A percentile compares a stretch with the other conserved stretches of the same genome.
These are phyloP conservation scores for Rhizomys pruinosus DNA, from an alignment of 2,113 vertebrate species.

Conservation along the genomic window DNA sequence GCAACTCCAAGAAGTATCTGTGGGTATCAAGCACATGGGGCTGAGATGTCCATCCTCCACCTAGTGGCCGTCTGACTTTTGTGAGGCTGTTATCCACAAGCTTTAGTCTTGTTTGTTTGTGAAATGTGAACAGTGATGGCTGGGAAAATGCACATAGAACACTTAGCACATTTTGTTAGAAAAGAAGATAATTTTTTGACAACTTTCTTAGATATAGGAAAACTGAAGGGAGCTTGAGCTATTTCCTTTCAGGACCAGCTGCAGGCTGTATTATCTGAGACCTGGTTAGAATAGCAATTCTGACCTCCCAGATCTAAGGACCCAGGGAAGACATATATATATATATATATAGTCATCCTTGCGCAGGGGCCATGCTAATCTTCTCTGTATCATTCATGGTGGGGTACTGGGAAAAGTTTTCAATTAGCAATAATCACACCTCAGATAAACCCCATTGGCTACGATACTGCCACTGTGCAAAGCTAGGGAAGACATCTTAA, in stretches of 20 bases:
- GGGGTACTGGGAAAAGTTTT: no score
- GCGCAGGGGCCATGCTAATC: no score
- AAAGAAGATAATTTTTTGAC: not conserved
- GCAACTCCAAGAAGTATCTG: not conserved
- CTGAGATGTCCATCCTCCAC: not conserved
- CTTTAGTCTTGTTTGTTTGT: not conserved
- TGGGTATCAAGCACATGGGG: not conserved
- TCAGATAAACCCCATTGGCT: no score
- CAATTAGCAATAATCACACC: no score
- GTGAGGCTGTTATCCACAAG: not conserved
- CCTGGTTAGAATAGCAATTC: slow-evolving; percentile 40
- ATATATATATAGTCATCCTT: no score
- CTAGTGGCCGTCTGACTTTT: not conserved
- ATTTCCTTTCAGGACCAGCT: not conserved
- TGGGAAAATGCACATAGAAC: not conserved
- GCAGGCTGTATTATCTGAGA: not conserved
- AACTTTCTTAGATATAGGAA: not conserved
- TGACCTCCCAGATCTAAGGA: not conserved
- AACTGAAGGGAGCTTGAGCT: not conserved
- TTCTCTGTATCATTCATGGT: no score
- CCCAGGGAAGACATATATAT: not conserved
- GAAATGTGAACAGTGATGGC: not conserved
- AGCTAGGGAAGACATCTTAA: not conserved
- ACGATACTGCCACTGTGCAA: no score
- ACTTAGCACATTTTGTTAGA: not conserved